These are phyloP conservation scores for Monochamus alternatus DNA, from an alignment of 2,888 invertebrate species.

Conservation along the genomic window DNA sequence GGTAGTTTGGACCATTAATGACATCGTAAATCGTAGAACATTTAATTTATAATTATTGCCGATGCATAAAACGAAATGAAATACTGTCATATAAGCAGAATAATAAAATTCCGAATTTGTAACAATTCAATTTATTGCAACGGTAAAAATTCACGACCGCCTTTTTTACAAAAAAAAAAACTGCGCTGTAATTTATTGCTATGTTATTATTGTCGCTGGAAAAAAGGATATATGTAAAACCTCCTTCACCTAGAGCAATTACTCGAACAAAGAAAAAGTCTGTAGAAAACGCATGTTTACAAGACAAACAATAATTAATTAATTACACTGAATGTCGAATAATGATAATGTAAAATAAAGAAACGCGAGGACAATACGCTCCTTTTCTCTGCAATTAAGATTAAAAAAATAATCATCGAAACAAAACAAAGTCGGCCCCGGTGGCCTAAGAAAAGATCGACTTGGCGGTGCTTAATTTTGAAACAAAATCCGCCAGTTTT, in stretches of 20 bases:
- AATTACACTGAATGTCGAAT: background rate
- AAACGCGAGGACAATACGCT: background rate
- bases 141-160: no score
- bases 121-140: no score
- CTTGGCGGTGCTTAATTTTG: background rate
- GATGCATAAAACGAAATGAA: no score
- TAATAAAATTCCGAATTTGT: no score
- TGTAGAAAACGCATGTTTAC: conserved; percentile 2
- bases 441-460: background rate
- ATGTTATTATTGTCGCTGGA: background rate
- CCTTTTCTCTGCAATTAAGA: background rate
- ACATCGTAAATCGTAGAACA: no score
- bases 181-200: background rate
- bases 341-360: background rate
- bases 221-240: background rate
- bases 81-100: no score
- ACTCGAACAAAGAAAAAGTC: background rate
- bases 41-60: no score
- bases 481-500: conserved; percentile 20
- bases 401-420: background rate
- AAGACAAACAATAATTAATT: background rate
- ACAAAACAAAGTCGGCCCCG: background rate
- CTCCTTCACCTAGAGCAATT: background rate
- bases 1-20: no score
- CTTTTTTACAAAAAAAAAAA: no score